Evolutionary conservation across 1,140 invertebrate genomes (phyloP).

Genomic region (Chionoecetes opilio): DNA sequence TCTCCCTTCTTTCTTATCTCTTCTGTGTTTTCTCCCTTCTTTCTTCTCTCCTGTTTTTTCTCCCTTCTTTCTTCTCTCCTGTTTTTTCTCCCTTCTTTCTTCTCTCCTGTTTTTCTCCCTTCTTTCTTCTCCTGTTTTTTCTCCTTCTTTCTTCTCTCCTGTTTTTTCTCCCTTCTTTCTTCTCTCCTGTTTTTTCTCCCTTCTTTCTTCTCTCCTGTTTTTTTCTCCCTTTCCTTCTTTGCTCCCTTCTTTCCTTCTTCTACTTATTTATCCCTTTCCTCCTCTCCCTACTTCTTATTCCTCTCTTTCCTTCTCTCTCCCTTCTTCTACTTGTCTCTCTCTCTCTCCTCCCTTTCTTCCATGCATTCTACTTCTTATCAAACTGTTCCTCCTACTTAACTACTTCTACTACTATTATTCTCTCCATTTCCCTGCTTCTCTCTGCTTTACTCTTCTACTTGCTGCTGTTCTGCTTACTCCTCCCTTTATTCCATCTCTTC

Average conservation of each 20-base stretch:
- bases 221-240: not conserved
- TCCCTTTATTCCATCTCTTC: not conserved
- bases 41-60: not conserved
- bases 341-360: not conserved
- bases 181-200: not conserved
- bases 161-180: not conserved
- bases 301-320: not conserved
- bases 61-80: not conserved
- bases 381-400: not conserved
- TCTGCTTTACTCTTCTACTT: not conserved
- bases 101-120: not conserved
- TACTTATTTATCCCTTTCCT: not conserved
- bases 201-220: not conserved
- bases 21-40: not conserved
- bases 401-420: not conserved
- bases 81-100: not conserved
- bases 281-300: not conserved
- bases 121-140: not conserved
- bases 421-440: not conserved
- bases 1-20: not conserved
- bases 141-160: not conserved
- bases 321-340: not conserved
- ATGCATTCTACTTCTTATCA: not conserved
- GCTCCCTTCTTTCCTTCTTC: not conserved
- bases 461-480: not conserved